Evolutionary conservation across 2,888 invertebrate species (phyloP).

Genomic region (Lobophora halterata): DNA sequence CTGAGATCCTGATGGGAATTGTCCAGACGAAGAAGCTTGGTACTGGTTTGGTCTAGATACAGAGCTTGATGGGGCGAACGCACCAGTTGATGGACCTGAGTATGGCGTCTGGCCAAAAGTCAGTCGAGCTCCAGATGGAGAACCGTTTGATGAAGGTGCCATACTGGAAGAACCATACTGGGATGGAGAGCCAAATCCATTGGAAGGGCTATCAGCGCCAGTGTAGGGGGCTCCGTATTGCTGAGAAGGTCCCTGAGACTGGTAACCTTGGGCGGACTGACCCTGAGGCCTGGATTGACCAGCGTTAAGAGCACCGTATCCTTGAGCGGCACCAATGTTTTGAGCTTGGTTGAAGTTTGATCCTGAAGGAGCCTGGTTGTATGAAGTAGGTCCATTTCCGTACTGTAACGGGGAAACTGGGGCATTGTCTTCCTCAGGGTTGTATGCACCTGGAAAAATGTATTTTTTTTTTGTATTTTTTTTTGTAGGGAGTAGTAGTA

Average conservation of each 20-base stretch:
- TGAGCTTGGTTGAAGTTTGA: conserved; percentile 20
- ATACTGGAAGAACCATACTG: no score
- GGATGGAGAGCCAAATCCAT: conserved; percentile 22
- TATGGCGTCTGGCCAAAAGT: conserved; percentile 14
- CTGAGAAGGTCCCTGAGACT: conserved; percentile 13
- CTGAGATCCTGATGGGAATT: conserved; percentile 24
- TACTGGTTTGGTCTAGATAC: conserved; percentile 32
- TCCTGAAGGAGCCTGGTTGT: conserved; percentile 21
- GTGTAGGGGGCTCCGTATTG: conserved; percentile 8
- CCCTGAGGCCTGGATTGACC: conserved; percentile 11
- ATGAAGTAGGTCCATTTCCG: conserved; percentile 26
- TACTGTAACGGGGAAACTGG: conserved; percentile 37
- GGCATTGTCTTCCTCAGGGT: conserved; percentile 58
- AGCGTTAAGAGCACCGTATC: conserved; percentile 26
- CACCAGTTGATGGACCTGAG: conserved; percentile 22
- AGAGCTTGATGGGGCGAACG: conserved; percentile 14
- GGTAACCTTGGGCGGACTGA: background rate
- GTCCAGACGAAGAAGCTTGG: conserved; percentile 29
- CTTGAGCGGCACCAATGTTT: conserved; percentile 26
- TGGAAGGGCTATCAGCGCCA: conserved; percentile 9
- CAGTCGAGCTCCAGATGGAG: conserved; percentile 17
- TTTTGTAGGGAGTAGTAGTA: background rate
- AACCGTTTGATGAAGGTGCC: no score
- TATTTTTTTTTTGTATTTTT: no score
- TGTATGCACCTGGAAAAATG: conserved; percentile 62